A percentile compares a stretch with the other conserved stretches of the same genome.
Conservation (phyloP, 2,113 vertebrate species). For the Aspidoscelis tigris region DNA sequence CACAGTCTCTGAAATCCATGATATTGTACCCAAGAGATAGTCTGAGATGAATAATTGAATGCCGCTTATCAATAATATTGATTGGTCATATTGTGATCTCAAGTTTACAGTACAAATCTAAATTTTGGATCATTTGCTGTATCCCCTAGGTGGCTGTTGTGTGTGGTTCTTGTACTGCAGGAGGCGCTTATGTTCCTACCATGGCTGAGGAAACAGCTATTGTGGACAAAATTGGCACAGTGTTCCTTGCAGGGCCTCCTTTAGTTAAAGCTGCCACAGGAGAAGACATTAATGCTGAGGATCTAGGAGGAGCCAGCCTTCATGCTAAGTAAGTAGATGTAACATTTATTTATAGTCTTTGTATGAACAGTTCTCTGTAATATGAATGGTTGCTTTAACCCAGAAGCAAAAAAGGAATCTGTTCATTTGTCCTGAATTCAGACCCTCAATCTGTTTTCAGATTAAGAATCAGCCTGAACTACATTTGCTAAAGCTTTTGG, state of each 20-base stretch:
- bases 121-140: neutral
- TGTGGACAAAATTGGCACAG: slow-evolving; percentile 82
- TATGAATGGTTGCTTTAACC: too few relatives aligned
- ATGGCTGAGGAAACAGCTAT: slow-evolving; percentile 87
- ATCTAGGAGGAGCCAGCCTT: slow-evolving; percentile 84
- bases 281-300: slow-evolving; percentile 83
- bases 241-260: slow-evolving; percentile 88
- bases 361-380: neutral
- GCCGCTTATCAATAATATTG: neutral
- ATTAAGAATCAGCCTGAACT: neutral
- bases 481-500: neutral
- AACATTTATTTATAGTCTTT: neutral
- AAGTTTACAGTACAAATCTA: neutral
- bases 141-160: slow-evolving; percentile 83
- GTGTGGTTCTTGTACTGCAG: slow-evolving; percentile 87
- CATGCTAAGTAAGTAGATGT: slow-evolving; percentile 79
- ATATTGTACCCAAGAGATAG: neutral
- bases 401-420: neutral
- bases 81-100: neutral
- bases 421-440: neutral
- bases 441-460: neutral
- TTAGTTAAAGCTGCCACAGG: slow-evolving; percentile 91
- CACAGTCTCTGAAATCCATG: neutral
- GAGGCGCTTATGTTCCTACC: slow-evolving; percentile 85
- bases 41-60: neutral